Evolutionary conservation across 2,888 invertebrate species (phyloP).

Genomic region (Thumatha senex): DNA sequence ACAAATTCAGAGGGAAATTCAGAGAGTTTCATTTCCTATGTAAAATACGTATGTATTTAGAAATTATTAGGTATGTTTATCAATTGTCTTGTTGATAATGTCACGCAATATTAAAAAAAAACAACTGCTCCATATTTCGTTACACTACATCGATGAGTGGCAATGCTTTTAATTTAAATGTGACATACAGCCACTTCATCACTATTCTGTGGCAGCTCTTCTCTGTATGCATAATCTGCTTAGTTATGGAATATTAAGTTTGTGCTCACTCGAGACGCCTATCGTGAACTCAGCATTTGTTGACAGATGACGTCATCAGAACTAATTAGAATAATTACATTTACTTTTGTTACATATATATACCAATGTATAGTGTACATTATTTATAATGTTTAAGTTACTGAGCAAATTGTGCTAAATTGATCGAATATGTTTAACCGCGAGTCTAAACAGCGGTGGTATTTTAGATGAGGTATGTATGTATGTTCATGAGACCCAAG

Average conservation of each 20-base stretch:
- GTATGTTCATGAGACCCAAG: too few relatives aligned
- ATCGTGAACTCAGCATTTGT: constrained; percentile 26
- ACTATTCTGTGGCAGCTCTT: constrained; percentile 28
- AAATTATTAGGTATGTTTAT: too few relatives aligned
- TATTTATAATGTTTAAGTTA: constrained; percentile 15
- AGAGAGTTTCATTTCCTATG: too few relatives aligned
- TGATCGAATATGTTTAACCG: constrained; percentile 11
- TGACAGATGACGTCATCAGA: constrained; percentile 39
- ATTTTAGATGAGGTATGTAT: neutral
- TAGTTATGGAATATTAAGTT: constrained; percentile 59
- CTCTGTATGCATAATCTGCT: constrained; percentile 47
- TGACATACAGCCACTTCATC: neutral
- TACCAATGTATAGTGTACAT: neutral
- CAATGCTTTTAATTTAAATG: too few relatives aligned
- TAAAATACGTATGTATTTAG: too few relatives aligned
- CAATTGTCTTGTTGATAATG: too few relatives aligned
- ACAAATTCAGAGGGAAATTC: too few relatives aligned
- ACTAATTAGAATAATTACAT: constrained; percentile 36
- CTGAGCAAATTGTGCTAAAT: constrained; percentile 11
- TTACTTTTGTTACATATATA: constrained; percentile 19
- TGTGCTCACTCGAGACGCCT: constrained; percentile 42
- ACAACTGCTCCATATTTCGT: too few relatives aligned
- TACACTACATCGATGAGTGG: too few relatives aligned
- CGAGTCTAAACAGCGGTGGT: neutral
- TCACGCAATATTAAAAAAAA: too few relatives aligned